Evolutionary conservation across 2,113 vertebrate species (phyloP).

Genomic region (Mobula hypostoma): DNA sequence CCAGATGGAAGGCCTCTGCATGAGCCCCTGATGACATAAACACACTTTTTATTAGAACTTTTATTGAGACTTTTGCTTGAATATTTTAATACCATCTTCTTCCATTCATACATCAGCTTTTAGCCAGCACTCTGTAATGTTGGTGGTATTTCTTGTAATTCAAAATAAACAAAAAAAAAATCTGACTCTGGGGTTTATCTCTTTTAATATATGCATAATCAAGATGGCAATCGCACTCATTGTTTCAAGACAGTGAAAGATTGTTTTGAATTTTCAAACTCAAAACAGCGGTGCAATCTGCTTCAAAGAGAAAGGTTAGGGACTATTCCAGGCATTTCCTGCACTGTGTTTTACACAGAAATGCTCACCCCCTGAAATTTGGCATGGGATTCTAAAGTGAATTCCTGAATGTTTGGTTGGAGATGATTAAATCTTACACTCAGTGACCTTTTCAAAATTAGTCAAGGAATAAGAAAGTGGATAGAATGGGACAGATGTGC

Average conservation of each 20-base stretch:
- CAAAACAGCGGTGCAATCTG: not conserved
- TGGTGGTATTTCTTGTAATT: not conserved
- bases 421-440: not conserved
- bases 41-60: not conserved
- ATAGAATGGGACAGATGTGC: not conserved
- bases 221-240: not conserved
- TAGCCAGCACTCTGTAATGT: no score
- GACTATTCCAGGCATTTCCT: conserved; percentile 33
- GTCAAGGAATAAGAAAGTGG: not conserved
- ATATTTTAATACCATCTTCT: not conserved
- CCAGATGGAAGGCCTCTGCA: not conserved
- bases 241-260: not conserved
- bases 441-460: not conserved
- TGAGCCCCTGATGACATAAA: no score
- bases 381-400: not conserved
- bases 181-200: not conserved
- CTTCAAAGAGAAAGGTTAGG: not conserved
- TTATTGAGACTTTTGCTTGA: not conserved
- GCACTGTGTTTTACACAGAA: not conserved
- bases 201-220: not conserved
- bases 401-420: not conserved
- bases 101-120: not conserved
- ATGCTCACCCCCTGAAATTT: not conserved
- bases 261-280: not conserved
- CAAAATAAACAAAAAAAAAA: not conserved